Evolutionary conservation across 2,113 vertebrate species (phyloP).

Genomic region (Anser cygnoides): DNA sequence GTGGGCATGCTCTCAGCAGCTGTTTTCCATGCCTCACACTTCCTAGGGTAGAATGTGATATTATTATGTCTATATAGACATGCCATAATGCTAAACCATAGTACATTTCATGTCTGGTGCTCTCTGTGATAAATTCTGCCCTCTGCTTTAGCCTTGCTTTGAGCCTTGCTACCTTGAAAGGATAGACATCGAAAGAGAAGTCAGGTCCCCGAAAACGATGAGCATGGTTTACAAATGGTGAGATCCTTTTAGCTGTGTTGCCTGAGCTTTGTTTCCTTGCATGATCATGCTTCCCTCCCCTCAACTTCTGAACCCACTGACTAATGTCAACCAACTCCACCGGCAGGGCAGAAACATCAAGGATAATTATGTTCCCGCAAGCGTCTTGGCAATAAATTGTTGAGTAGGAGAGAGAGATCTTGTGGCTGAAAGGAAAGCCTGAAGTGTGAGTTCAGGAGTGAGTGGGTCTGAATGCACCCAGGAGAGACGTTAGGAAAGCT

Average conservation of each 20-base stretch:
- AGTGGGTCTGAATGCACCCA: slow-evolving; percentile 37
- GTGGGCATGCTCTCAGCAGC: background rate
- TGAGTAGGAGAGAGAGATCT: slow-evolving; percentile 25
- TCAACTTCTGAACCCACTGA: slow-evolving; percentile 6
- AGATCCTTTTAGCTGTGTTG: background rate
- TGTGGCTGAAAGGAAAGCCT: slow-evolving; percentile 45
- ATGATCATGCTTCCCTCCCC: background rate
- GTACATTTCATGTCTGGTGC: background rate
- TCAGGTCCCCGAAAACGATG: background rate
- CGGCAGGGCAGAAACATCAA: background rate
- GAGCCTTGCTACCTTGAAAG: background rate
- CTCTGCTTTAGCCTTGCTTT: background rate
- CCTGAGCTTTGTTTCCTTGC: background rate
- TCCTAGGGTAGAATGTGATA: background rate
- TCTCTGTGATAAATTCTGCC: background rate
- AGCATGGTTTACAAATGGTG: background rate
- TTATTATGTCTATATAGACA: background rate
- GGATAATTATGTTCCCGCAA: slow-evolving; percentile 19
- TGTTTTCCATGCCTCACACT: background rate
- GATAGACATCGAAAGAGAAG: background rate
- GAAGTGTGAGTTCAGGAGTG: slow-evolving; percentile 18
- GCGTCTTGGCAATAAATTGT: background rate
- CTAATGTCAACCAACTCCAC: background rate
- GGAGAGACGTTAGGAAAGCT: slow-evolving; percentile 37
- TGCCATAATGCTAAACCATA: background rate